Conservation (phyloP, 2,113 vertebrate genomes). For the Chaetops frenatus region DNA sequence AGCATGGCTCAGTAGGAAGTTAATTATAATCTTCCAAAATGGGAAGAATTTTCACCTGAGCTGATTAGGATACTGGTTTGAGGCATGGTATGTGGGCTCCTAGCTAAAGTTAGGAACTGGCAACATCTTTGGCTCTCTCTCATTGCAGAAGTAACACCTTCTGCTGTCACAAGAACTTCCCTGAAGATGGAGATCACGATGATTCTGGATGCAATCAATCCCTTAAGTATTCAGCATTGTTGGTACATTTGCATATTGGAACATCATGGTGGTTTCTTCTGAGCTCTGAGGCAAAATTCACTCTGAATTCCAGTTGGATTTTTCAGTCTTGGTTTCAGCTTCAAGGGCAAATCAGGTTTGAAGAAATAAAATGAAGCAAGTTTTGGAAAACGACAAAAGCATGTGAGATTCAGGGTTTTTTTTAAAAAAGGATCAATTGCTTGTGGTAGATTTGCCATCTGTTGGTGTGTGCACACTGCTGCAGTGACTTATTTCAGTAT, state of each 20-base stretch:
- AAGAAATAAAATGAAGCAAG: background rate
- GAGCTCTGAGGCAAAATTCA: background rate
- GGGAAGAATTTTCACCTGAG: slow-evolving; percentile 36
- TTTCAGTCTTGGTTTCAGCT: background rate
- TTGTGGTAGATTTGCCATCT: slow-evolving; percentile 9
- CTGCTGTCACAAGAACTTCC: slow-evolving; percentile 17
- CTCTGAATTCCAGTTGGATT: background rate
- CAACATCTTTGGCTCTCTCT: background rate
- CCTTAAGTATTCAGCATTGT: background rate
- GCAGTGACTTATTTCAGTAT: background rate
- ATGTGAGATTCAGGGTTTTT: background rate
- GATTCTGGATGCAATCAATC: background rate
- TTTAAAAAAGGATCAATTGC: background rate
- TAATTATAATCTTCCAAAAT: slow-evolving; percentile 24
- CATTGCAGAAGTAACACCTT: slow-evolving; percentile 28
- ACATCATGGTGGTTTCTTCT: background rate
- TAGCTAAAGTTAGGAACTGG: slow-evolving; percentile 37
- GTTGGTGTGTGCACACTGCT: background rate
- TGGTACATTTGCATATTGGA: background rate
- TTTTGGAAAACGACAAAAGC: background rate
- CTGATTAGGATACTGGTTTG: slow-evolving; percentile 29
- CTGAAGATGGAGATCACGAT: background rate
- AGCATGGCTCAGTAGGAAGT: slow-evolving; percentile 18
- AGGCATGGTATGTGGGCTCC: background rate
- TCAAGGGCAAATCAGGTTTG: background rate